phyloP scores from a whole-genome alignment of 2,113 vertebrate species.

The Dasyurus viverrinus region DNA sequence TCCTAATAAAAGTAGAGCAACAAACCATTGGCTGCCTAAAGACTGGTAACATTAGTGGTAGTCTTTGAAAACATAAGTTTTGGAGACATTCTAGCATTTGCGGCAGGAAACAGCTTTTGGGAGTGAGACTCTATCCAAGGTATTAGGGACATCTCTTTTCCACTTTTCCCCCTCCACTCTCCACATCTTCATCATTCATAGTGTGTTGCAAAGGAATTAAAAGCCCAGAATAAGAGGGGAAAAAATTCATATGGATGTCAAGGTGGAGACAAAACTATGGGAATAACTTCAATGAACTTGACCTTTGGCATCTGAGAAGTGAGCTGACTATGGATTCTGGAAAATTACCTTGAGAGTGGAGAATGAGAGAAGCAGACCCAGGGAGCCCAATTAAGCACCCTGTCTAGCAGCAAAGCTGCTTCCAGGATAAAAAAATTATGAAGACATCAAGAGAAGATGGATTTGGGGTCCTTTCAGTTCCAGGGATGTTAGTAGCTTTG shows the following conservation, averaged over 20 bases:
- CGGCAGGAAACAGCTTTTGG: neutral
- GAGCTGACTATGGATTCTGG: neutral
- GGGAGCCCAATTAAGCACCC: neutral
- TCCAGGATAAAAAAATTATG: neutral
- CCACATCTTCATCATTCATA: neutral
- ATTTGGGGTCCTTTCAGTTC: neutral
- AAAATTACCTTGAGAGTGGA: neutral
- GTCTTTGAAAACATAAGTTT: neutral
- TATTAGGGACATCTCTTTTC: neutral
- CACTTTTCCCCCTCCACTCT: neutral
- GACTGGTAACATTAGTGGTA: neutral
- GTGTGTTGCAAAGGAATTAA: neutral
- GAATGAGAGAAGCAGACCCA: neutral
- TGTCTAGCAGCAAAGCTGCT: neutral
- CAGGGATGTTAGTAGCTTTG: neutral
- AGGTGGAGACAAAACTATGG: neutral
- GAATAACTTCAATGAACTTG: neutral
- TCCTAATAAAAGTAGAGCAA: neutral
- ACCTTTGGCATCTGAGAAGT: neutral
- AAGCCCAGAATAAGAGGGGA: neutral
- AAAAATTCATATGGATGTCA: neutral
- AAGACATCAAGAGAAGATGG: neutral
- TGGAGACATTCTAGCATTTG: neutral
- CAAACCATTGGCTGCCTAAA: neutral
- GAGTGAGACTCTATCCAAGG: neutral